Base-by-base conservation (phyloP, 2,797 vertebrate species). In the Typhlichthys subterraneus region DNA sequence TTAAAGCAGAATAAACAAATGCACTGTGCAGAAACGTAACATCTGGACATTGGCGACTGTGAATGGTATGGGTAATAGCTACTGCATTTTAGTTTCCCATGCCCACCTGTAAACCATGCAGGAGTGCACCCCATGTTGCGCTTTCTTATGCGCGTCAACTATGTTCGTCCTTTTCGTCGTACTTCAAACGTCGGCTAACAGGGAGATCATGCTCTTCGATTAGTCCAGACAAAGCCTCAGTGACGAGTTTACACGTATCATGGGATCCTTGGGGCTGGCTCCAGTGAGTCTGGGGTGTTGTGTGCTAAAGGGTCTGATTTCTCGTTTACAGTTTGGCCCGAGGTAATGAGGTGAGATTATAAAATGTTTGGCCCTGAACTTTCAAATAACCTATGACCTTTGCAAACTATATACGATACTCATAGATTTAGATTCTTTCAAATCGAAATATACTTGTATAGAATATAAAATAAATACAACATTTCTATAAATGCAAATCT, bases 201-300 rank as follows among this genome's bases (percentile, higher is more conserved):
- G 76, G 78, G 75, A 89, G 81, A 91, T 92, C 89, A 89, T 66
- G 82, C 85, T 70, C 76, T 54, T 88, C 90, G 92, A 93, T 91
- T 92, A 90, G 87, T 87, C 83, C 82, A 77, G 87, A 91, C 90
- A 87, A 89, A 87, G 65, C 38, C n/a, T 13, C 77, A 87, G 84
- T 89, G 87, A 87, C 85, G 85, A 85, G 84, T 90, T 92, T 83
- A 89, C 88, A 84, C 76, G 71, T 67, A 23, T 23, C 23, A 69
- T 72, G 72, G 84, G 84, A 66, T 73, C 69, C 62, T 6, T 51
- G 10, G 59, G 67, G 75, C 73, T 38, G 92, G 91, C 91, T 93
- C 92, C 93, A 85, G 57, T 70, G 64, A 84, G 92, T 93, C 91
- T 93, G 88, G 66, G 46, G 3, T 55, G 75, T 58, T 89, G 87